Conservation (phyloP, 2,888 invertebrate genomes). For the Lycia hirtaria region DNA sequence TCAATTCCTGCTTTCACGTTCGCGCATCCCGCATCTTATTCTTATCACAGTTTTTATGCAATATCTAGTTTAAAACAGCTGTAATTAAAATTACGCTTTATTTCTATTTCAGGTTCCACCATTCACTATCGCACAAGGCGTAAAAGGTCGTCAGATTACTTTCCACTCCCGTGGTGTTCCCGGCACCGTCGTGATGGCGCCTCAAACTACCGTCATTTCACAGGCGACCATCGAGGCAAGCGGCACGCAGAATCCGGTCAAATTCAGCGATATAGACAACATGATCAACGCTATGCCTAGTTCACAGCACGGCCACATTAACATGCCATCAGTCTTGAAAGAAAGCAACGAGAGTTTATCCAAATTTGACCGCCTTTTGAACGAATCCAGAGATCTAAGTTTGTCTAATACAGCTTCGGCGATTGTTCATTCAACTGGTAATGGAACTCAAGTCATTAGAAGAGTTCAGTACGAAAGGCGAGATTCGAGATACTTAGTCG, state of each 20-base stretch:
- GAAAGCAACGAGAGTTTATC: slow-evolving; percentile 61
- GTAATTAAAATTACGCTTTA: neutral
- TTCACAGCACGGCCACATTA: slow-evolving; percentile 39
- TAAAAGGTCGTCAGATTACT: slow-evolving; percentile 73
- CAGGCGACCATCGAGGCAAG: slow-evolving; percentile 63
- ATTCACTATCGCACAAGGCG: slow-evolving; percentile 64
- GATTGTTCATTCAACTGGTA: slow-evolving; percentile 69
- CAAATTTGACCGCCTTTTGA: slow-evolving; percentile 68
- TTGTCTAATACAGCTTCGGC: slow-evolving; percentile 69
- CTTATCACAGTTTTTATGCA: too few species aligned
- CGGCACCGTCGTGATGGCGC: slow-evolving; percentile 76
- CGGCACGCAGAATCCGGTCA: slow-evolving; percentile 55
- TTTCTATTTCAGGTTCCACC: slow-evolving; percentile 67
- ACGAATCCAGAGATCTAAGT: slow-evolving; percentile 68
- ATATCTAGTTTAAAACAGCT: too few species aligned
- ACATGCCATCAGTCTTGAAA: slow-evolving; percentile 63
- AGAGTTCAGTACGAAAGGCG: slow-evolving; percentile 46
- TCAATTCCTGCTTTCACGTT: too few species aligned
- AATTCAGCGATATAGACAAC: slow-evolving; percentile 71
- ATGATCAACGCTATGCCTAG: slow-evolving; percentile 66
- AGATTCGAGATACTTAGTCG: slow-evolving; percentile 59
- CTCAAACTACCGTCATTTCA: slow-evolving; percentile 75
- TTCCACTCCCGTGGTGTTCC: slow-evolving; percentile 71
- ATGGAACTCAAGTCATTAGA: slow-evolving; percentile 77
- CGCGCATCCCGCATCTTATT: too few species aligned